Percentiles rank a stretch among this genome's conserved stretches.
phyloP scores from a whole-genome alignment of 53 echinoderm and acorn worm genomes.

The Henricia sp. region DNA sequence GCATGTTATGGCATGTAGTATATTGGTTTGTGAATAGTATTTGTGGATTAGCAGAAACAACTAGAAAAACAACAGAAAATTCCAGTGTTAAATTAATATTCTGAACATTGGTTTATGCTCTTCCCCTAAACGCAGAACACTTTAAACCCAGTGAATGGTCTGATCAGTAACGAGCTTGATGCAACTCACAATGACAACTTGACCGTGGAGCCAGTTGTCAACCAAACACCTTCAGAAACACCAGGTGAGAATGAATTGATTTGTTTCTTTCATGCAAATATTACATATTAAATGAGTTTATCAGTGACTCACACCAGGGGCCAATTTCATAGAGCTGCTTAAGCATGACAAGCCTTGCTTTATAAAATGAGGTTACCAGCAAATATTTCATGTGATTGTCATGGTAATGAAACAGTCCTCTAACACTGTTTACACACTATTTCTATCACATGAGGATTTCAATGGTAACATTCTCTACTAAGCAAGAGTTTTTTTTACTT shows the following conservation, averaged over 20 bases:
- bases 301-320: too few relatives aligned
- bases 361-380: too few relatives aligned
- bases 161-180: constrained; percentile 63
- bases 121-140: constrained; percentile 57
- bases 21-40: not conserved
- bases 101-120: not conserved
- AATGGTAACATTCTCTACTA: too few relatives aligned
- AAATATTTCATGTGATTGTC: too few relatives aligned
- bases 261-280: not conserved
- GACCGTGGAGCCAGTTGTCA: constrained; percentile 7
- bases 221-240: constrained; percentile 33
- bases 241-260: constrained; percentile 2
- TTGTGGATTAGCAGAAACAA: too few relatives aligned
- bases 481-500: too few relatives aligned
- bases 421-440: too few relatives aligned
- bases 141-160: constrained; percentile 81
- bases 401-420: too few relatives aligned
- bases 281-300: not conserved
- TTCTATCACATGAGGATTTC: too few relatives aligned
- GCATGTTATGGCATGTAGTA: not conserved
- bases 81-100: not conserved
- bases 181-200: constrained; percentile 34
- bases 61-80: too few relatives aligned
- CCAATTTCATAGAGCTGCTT: too few relatives aligned
- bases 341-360: too few relatives aligned